Percentiles rank a stretch among this genome's conserved stretches.
These are phyloP conservation scores for Lepas anatifera DNA, from an alignment of 2,888 invertebrate genomes.

Conservation along the genomic window DNA sequence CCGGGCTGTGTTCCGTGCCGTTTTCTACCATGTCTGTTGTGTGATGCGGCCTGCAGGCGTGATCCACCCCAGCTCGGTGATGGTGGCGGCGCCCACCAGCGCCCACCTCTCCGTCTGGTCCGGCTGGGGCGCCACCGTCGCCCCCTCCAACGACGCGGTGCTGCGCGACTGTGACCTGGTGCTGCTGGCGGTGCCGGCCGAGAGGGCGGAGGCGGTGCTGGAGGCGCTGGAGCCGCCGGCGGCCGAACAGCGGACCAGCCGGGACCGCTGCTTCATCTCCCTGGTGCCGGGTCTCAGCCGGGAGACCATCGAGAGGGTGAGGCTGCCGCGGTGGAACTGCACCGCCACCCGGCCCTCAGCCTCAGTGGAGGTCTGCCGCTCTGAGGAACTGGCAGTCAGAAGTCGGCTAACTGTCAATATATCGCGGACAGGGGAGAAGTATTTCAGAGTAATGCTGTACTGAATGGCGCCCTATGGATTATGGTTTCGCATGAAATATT, in stretches of 20 bases:
- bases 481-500: too few species aligned
- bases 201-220: background rate
- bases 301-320: background rate
- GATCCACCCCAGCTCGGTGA: background rate
- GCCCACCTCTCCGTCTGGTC: background rate
- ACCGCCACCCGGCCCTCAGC: too few species aligned
- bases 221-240: background rate
- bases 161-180: background rate
- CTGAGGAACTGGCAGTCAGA: too few species aligned
- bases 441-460: too few species aligned
- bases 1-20: too few species aligned
- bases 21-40: too few species aligned
- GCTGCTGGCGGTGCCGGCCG: background rate
- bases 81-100: background rate
- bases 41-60: background rate
- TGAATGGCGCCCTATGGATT: too few species aligned
- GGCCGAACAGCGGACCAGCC: too few species aligned
- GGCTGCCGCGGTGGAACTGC: too few species aligned
- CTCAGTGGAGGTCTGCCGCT: too few species aligned
- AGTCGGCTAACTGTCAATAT: too few species aligned
- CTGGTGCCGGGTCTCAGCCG: background rate
- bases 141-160: background rate
- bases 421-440: too few species aligned
- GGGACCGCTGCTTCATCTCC: slow-evolving; percentile 1
- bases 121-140: background rate